Evolutionary conservation across 1,140 invertebrate genomes (phyloP), one percentile per base, ranked within the genome.

Genomic region (Centruroides sculpturatus): DNA sequence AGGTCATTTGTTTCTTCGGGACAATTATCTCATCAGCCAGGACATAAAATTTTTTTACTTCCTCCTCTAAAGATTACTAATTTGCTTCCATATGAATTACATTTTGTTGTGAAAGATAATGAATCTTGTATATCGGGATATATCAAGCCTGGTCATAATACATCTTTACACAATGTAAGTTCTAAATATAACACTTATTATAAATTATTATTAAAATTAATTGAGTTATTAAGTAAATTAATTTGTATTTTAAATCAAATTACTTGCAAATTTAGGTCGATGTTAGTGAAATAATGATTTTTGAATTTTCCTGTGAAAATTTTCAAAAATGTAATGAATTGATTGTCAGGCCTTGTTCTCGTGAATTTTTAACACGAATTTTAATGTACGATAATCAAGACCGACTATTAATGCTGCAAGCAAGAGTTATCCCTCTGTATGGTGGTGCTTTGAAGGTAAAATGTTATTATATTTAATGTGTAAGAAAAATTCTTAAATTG

Each of bases 11-110:
- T 53, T 13, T 23, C 11, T 12, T 46, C 5, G 10, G 48, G 46
- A 63, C 62, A 11, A 35, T 34, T 53, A 23, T 53, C 51, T 6
- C 51, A 53, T 9, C 79, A 89, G 57, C 88, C 91, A 34, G 92
- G 86, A 0, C 93, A 98, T 73, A 83, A 83, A 7, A 84, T 98
- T 57, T 83, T 81, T 6, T 74, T 98, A 35, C 72, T 90, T 60
- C 86, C 92, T 36, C 89, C 89, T 2, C 75, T 98, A 0, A 85
- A 84, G 13, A 68, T 98, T 6, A 69, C 75, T n/a, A 83, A 82
- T 71, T 74, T 82, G 5, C 71, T 83, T 35, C 82, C 82, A 0
- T 74, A 76, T 61, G 81, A 70, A 80, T 81, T 78, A 11, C 41
- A 89, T 87, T 80, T 74, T 89, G 65, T 74, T 91, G 65, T 66